Conservation (phyloP, 2,888 invertebrate species). For the Eugnorisma glareosa region DNA sequence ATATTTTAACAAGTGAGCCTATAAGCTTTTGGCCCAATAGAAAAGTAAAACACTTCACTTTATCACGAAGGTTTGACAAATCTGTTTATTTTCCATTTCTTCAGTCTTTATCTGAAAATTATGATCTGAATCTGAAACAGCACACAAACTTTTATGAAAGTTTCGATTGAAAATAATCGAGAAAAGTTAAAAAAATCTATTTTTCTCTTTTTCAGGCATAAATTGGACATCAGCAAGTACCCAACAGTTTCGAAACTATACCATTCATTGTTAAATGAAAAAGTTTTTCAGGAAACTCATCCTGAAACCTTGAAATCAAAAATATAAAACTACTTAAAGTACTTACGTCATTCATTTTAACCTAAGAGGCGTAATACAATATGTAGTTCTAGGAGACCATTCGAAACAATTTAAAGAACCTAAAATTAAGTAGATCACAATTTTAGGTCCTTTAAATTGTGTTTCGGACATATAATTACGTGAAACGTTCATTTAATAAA, state of each 20-base stretch:
- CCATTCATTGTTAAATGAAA: slow-evolving; percentile 78
- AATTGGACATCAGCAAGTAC: slow-evolving; percentile 78
- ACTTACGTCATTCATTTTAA: background rate
- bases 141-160: slow-evolving; percentile 15
- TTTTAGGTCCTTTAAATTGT: no score
- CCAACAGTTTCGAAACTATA: slow-evolving; percentile 80
- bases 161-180: slow-evolving; percentile 25
- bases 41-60: slow-evolving; percentile 49
- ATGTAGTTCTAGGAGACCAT: background rate
- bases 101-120: slow-evolving; percentile 27
- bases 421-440: no score
- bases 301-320: slow-evolving; percentile 73
- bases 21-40: slow-evolving; percentile 28
- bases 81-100: slow-evolving; percentile 54
- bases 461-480: no score
- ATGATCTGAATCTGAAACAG: slow-evolving; percentile 21
- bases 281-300: slow-evolving; percentile 81
- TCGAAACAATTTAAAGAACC: background rate
- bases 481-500: slow-evolving; percentile 4
- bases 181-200: background rate
- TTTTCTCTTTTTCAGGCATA: slow-evolving; percentile 76
- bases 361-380: background rate
- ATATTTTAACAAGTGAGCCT: slow-evolving; percentile 43
- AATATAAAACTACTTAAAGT: slow-evolving; percentile 22
- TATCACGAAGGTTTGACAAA: slow-evolving; percentile 37